Percentiles rank a stretch among this genome's conserved stretches.
These are phyloP conservation scores for Myodes glareolus DNA, from an alignment of 2,113 vertebrate genomes.

Conservation along the genomic window DNA sequence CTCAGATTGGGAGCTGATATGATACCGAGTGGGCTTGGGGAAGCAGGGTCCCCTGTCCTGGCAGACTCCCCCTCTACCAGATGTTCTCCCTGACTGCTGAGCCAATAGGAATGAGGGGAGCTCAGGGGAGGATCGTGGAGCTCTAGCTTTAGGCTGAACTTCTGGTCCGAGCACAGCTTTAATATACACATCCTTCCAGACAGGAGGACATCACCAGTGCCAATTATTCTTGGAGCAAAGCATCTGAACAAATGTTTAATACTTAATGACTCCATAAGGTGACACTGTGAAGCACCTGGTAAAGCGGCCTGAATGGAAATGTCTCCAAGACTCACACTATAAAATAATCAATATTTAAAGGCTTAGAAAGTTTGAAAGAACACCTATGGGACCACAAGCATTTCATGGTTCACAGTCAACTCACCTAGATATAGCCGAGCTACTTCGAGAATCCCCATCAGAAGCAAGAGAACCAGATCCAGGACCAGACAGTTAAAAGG, in stretches of 20 bases:
- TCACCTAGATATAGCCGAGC: slow-evolving; percentile 87
- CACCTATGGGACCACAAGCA: background rate
- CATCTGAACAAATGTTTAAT: background rate
- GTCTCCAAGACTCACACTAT: background rate
- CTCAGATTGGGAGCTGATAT: background rate
- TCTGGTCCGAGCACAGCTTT: background rate
- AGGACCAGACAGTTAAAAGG: slow-evolving; percentile 83
- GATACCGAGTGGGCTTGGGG: background rate
- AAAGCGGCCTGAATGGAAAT: background rate
- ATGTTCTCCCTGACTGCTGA: background rate
- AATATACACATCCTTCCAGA: background rate
- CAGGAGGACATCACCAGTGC: background rate
- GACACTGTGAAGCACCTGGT: background rate
- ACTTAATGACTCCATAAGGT: background rate
- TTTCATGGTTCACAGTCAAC: background rate
- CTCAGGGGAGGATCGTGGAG: background rate
- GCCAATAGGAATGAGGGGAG: background rate
- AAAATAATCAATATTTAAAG: background rate
- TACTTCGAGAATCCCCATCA: slow-evolving; percentile 88
- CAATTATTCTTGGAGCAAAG: background rate
- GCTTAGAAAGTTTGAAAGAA: fast-evolving
- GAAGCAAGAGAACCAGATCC: slow-evolving; percentile 88
- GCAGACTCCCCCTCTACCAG: background rate
- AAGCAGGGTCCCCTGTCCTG: background rate
- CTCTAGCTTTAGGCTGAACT: background rate